A percentile compares a stretch with the other conserved stretches of the same genome.
These are phyloP conservation scores for Rhinolophus ferrumequinum DNA, from an alignment of 2,113 vertebrate genomes.

Conservation along the genomic window DNA sequence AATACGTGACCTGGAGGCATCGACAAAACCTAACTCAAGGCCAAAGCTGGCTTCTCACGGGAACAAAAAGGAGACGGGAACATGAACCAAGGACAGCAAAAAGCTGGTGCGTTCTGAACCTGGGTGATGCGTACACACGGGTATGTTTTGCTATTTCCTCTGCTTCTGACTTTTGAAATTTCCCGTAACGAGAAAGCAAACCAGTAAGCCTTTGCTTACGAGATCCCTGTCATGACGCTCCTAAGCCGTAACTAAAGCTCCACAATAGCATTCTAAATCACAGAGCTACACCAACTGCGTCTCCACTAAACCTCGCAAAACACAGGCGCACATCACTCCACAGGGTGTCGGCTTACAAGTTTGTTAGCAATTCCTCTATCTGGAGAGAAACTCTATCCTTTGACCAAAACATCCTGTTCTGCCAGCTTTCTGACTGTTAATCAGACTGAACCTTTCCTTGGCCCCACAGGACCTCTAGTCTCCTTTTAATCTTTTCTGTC, in stretches of 20 bases:
- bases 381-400: background rate
- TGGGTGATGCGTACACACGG: background rate
- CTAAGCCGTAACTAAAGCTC: too few relatives aligned
- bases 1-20: background rate
- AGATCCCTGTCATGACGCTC: background rate
- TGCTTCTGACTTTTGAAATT: background rate
- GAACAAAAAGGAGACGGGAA: background rate
- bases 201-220: background rate
- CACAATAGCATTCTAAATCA: background rate
- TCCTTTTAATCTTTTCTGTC: background rate
- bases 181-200: background rate
- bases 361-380: background rate
- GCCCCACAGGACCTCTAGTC: background rate
- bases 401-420: background rate
- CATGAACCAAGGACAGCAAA: background rate
- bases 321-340: background rate
- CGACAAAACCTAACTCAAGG: background rate
- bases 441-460: background rate
- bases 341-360: rapidly evolving
- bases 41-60: background rate
- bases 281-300: too few relatives aligned
- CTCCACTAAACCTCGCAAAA: rapidly evolving
- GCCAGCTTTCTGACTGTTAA: background rate
- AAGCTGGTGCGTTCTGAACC: background rate
- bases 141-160: background rate